Percentiles rank a stretch among this genome's conserved stretches.
These are phyloP conservation scores for Temnothorax nylanderi DNA, from an alignment of 1,140 invertebrate genomes.

Conservation along the genomic window DNA sequence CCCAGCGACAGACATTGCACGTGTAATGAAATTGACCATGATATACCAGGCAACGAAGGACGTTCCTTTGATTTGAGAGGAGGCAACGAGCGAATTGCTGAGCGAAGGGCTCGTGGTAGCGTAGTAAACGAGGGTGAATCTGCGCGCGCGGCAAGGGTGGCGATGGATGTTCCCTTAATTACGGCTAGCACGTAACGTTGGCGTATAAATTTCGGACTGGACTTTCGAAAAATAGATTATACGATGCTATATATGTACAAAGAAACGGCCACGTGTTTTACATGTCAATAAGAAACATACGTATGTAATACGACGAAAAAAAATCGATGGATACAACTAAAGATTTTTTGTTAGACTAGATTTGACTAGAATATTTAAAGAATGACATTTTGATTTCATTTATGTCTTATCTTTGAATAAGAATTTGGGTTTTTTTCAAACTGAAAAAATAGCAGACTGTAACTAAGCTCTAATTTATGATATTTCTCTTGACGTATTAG, in stretches of 20 bases:
- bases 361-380: background rate
- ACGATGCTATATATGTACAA: conserved; percentile 13
- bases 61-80: conserved; percentile 71
- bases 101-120: conserved; percentile 67
- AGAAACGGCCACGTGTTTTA: conserved; percentile 2
- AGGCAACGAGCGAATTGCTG: conserved; percentile 63
- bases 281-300: conserved; percentile 3
- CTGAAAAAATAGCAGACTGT: background rate
- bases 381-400: background rate
- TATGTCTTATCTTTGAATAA: background rate
- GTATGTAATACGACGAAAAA: background rate
- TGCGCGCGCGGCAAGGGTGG: conserved; percentile 43
- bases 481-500: background rate
- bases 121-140: conserved; percentile 72
- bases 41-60: conserved; percentile 64
- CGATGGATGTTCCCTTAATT: conserved; percentile 66
- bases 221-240: conserved; percentile 54
- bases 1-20: conserved; percentile 47
- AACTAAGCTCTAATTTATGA: background rate
- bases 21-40: conserved; percentile 75
- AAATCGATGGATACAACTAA: background rate
- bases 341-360: background rate
- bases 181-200: conserved; percentile 28
- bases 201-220: conserved; percentile 40
- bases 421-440: background rate